Evolutionary conservation across 2,113 vertebrate genomes (phyloP).

Genomic region (Lontra canadensis): DNA sequence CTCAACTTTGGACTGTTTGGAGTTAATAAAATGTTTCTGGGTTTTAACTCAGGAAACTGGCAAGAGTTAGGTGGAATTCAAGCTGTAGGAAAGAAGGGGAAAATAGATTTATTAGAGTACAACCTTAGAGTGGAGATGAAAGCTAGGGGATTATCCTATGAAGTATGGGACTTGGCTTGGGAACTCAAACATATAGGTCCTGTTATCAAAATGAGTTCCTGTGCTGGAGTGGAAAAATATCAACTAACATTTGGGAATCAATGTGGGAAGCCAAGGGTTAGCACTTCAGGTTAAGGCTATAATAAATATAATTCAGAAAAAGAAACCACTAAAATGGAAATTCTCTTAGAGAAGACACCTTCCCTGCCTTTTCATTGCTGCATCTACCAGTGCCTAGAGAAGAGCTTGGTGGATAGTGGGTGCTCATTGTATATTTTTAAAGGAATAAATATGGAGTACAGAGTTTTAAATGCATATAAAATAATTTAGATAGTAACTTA

Average conservation of each 20-base stretch:
- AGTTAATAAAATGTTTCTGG: neutral
- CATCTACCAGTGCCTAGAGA: neutral
- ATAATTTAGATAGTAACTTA: neutral
- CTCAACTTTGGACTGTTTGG: neutral
- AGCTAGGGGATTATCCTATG: neutral
- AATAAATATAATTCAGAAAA: neutral
- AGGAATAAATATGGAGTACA: neutral
- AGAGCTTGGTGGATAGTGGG: neutral
- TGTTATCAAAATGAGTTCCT: constrained; percentile 7
- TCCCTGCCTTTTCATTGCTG: neutral
- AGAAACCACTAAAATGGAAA: constrained; percentile 19
- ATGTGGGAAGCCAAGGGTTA: neutral
- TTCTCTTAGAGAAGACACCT: neutral
- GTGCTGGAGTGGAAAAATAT: neutral
- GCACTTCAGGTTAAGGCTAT: neutral
- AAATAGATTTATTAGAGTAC: constrained; percentile 22
- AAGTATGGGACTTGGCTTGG: neutral
- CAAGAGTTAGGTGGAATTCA: neutral
- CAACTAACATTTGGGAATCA: neutral
- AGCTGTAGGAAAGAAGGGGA: neutral
- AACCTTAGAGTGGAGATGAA: neutral
- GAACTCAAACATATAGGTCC: neutral
- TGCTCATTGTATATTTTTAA: neutral
- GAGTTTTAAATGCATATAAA: neutral
- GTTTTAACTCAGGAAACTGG: constrained; percentile 18